phyloP scores from a whole-genome alignment of 92 coral and sea anemone species.

The Desmophyllum pertusum region DNA sequence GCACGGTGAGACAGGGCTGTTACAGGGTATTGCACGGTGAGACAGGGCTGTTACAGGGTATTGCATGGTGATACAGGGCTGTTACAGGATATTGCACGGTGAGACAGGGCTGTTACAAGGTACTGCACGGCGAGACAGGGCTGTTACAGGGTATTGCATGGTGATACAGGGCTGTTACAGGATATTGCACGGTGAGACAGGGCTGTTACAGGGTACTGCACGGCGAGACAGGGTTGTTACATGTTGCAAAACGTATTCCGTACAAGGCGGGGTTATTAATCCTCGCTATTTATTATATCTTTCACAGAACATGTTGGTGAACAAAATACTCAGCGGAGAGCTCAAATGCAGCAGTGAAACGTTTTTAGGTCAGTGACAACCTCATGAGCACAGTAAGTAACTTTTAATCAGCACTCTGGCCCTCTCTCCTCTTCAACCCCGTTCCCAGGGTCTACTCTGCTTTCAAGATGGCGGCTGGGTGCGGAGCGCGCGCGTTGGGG shows the following conservation, averaged over 20 bases:
- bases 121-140: too few species aligned
- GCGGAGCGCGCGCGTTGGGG: too few species aligned
- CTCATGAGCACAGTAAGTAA: not conserved
- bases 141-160: too few species aligned
- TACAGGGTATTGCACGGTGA: not conserved
- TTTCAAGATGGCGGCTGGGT: too few species aligned
- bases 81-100: not conserved
- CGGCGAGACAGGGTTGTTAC: too few species aligned
- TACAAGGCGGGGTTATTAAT: not conserved
- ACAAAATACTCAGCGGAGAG: conserved; percentile 67
- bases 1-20: not conserved
- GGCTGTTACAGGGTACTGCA: too few species aligned
- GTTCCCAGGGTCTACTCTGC: too few species aligned
- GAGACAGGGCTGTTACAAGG: not conserved
- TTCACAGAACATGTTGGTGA: conserved; percentile 67
- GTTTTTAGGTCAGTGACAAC: conserved; percentile 66
- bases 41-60: not conserved
- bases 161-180: too few species aligned
- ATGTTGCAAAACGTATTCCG: not conserved
- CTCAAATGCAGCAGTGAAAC: conserved; percentile 56
- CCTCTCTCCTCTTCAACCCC: too few species aligned
- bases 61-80: not conserved
- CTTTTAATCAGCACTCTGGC: too few species aligned
- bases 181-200: not conserved
- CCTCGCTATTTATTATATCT: not conserved